Evolutionary conservation across 2,888 invertebrate genomes (phyloP), one percentile per base, ranked within the genome.

Genomic region (Parelbella ahira): DNA sequence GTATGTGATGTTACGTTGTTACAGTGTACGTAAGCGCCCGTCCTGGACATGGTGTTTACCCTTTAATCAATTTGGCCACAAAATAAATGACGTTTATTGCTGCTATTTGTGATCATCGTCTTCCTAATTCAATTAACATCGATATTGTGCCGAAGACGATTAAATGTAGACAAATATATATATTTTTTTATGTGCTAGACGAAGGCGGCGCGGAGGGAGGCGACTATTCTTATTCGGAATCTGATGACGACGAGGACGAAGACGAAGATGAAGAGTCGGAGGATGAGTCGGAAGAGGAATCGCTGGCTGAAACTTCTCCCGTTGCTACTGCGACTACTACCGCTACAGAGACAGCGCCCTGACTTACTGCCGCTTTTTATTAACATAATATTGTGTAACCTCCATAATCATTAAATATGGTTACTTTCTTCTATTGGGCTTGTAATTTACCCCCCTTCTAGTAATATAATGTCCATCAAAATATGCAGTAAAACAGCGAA

Each of bases 211-310:
- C 73, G 1, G 89, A 89, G 44, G 87, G 78, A 27, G 88, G 77
- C 4, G 75, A 74, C 49, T 79, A 68, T 56, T 73, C 75, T 1
- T 67, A 64, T 48, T 82, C 81, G 11, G 79, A 88, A 47, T 84
- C 86, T 3, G 88, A 86, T 8, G 79, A 82, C 8, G 88, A 87
- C 6, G 86, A 88, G 4, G 88, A 88, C 12, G 88, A 82, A 1
- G 72, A 76, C n/a, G 78, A 77, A 23, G 78, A 78, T 3, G 64
- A 63, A 1, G 68, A 60, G 0, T 58, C 61, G 2, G 58, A 56
- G 1, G 60, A 58, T 4, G 55, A 68, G 60, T 58, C 5, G 55
- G 67, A 65, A 3, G 58, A 59, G 10, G 15, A 15, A 15, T n/a
- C n/a, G n/a, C n/a, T n/a, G 1, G 69, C 55, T 0, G 62, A 59